Conservation (phyloP, 2,888 invertebrate species). For the Clitarchus hookeri region DNA sequence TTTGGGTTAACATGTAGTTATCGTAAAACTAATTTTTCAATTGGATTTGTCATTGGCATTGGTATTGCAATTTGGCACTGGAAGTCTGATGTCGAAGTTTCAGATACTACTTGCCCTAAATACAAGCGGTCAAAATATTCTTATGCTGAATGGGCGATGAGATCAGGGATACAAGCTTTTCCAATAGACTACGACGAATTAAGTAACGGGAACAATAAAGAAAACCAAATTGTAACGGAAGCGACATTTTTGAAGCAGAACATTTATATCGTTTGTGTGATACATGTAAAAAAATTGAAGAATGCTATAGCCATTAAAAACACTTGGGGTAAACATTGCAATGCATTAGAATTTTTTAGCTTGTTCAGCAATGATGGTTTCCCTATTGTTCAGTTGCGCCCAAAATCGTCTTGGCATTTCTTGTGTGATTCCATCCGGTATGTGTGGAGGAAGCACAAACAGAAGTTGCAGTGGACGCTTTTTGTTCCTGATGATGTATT, state of each 20-base stretch:
- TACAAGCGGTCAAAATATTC: neutral
- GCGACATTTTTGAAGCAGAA: conserved; percentile 49
- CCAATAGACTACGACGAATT: conserved; percentile 45
- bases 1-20: neutral
- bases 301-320: conserved; percentile 53
- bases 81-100: conserved; percentile 37
- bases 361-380: conserved; percentile 29
- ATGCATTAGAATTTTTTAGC: conserved; percentile 38
- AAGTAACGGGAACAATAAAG: conserved; percentile 46
- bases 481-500: conserved; percentile 61
- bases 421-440: conserved; percentile 54
- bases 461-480: conserved; percentile 58
- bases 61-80: conserved; percentile 43
- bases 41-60: conserved; percentile 49
- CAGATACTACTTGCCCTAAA: conserved; percentile 35
- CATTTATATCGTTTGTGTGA: conserved; percentile 56
- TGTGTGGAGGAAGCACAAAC: conserved; percentile 48
- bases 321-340: conserved; percentile 53
- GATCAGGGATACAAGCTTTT: conserved; percentile 41
- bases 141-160: conserved; percentile 49
- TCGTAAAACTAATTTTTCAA: conserved; percentile 39
- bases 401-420: conserved; percentile 54
- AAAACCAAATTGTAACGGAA: conserved; percentile 43
- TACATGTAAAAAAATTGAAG: conserved; percentile 55
- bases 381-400: conserved; percentile 34